These are phyloP conservation scores for Mythimna ferrago DNA, from an alignment of 2,888 invertebrate genomes.

Conservation along the genomic window DNA sequence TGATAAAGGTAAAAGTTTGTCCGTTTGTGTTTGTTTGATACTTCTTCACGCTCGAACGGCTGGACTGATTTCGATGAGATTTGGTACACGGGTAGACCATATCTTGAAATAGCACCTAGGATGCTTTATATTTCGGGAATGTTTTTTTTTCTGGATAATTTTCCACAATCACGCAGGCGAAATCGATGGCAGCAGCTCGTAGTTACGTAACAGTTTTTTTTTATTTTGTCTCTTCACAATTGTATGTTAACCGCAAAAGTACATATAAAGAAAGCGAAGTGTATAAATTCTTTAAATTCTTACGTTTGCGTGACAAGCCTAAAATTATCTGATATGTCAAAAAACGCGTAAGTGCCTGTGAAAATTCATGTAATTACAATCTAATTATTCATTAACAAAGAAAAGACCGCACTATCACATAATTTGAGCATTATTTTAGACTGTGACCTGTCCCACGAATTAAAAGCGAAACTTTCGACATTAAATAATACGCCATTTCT, in stretches of 20 bases:
- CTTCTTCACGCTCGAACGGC: too few species aligned
- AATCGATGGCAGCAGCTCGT: too few species aligned
- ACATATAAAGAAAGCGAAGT: slow-evolving; percentile 10
- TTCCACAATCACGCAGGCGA: too few species aligned
- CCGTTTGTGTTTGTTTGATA: too few species aligned
- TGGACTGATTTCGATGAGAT: too few species aligned
- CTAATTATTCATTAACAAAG: slow-evolving; percentile 47
- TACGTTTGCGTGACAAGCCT: slow-evolving; percentile 15
- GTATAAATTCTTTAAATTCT: not conserved
- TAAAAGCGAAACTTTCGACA: slow-evolving; percentile 54
- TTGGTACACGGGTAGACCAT: too few species aligned
- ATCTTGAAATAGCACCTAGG: too few species aligned
- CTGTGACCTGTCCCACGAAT: slow-evolving; percentile 56
- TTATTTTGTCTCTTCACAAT: not conserved
- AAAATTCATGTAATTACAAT: slow-evolving; percentile 21
- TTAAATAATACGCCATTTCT: slow-evolving; percentile 46
- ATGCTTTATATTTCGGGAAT: too few species aligned
- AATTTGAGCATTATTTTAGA: slow-evolving; percentile 27
- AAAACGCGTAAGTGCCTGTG: slow-evolving; percentile 16
- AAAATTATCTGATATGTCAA: slow-evolving; percentile 29
- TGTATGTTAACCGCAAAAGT: too few species aligned
- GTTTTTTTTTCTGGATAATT: too few species aligned
- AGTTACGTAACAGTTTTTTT: too few species aligned
- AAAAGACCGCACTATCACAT: slow-evolving; percentile 35
- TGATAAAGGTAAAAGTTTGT: too few species aligned